phyloP scores from a whole-genome alignment of 2,888 invertebrate species.

The Drosophila anceps region DNA sequence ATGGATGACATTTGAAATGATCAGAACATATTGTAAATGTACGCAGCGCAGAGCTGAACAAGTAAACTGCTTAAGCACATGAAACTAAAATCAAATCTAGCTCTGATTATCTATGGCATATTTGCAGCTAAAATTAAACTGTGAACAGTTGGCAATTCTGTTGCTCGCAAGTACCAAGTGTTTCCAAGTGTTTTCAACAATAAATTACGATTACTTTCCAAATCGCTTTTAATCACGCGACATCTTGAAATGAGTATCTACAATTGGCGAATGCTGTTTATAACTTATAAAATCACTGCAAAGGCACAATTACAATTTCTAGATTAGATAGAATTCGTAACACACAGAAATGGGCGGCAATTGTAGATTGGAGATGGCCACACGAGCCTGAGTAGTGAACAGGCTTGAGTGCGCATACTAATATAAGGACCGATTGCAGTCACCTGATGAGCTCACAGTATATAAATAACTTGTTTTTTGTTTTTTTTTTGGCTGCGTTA shows the following conservation, averaged over 20 bases:
- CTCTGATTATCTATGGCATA: background rate
- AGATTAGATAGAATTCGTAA: conserved; percentile 38
- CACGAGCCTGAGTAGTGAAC: background rate
- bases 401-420: conserved; percentile 35
- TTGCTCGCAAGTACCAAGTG: background rate
- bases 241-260: conserved; percentile 1
- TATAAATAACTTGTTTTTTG: conserved; percentile 6
- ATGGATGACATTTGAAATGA: background rate
- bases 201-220: background rate
- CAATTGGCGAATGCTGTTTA: background rate
- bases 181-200: background rate
- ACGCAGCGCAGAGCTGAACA: background rate
- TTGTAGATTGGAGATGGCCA: conserved; percentile 25
- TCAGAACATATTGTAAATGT: background rate
- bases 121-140: background rate
- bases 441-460: conserved; percentile 40
- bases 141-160: background rate
- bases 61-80: background rate
- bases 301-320: conserved; percentile 5
- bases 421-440: conserved; percentile 41
- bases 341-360: conserved; percentile 3
- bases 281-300: conserved; percentile 44
- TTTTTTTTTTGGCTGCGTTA: conserved; percentile 1
- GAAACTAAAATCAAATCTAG: background rate
- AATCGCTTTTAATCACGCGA: conserved; percentile 1